Percentiles rank a stretch among this genome's conserved stretches.
Evolutionary conservation across 2,797 vertebrate genomes (phyloP).

Genomic region (Botia kubotai): DNA sequence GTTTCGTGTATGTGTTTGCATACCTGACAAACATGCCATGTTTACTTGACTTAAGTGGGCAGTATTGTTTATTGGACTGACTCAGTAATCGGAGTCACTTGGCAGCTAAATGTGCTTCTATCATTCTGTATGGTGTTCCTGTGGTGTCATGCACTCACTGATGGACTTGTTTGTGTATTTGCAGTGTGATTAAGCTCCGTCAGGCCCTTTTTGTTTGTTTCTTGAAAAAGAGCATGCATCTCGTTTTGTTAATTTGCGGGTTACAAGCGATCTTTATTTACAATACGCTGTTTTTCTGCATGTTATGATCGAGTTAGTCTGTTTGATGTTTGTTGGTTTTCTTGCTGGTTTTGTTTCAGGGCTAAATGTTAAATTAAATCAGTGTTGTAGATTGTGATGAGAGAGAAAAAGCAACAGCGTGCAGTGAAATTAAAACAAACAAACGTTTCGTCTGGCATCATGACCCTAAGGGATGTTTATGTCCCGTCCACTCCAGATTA

Average conservation of each 20-base stretch:
- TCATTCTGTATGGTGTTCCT: neutral
- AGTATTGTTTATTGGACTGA: neutral
- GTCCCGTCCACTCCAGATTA: neutral
- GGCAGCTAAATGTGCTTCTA: neutral
- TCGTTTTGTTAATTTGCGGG: slow-evolving; percentile 31
- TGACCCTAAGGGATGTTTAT: too few species aligned
- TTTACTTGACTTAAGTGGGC: neutral
- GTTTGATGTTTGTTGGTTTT: slow-evolving; percentile 64
- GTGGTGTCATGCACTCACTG: slow-evolving; percentile 1
- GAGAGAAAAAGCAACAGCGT: slow-evolving; percentile 9
- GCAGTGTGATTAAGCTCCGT: too few species aligned
- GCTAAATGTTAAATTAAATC: slow-evolving; percentile 53
- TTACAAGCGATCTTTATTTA: slow-evolving; percentile 50
- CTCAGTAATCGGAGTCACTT: neutral
- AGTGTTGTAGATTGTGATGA: slow-evolving; percentile 45
- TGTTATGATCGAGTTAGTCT: slow-evolving; percentile 43
- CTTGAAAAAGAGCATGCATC: neutral
- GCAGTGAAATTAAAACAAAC: slow-evolving; percentile 31
- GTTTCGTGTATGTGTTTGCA: too few species aligned
- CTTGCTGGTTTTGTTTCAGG: slow-evolving; percentile 59
- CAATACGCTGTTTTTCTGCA: slow-evolving; percentile 31
- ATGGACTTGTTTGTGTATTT: slow-evolving; percentile 21
- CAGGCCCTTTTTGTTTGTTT: slow-evolving; percentile 23
- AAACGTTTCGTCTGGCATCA: slow-evolving; percentile 24
- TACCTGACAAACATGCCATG: too few species aligned